Evolutionary conservation across 1,140 invertebrate genomes (phyloP).

Genomic region (Asobara japonica): DNA sequence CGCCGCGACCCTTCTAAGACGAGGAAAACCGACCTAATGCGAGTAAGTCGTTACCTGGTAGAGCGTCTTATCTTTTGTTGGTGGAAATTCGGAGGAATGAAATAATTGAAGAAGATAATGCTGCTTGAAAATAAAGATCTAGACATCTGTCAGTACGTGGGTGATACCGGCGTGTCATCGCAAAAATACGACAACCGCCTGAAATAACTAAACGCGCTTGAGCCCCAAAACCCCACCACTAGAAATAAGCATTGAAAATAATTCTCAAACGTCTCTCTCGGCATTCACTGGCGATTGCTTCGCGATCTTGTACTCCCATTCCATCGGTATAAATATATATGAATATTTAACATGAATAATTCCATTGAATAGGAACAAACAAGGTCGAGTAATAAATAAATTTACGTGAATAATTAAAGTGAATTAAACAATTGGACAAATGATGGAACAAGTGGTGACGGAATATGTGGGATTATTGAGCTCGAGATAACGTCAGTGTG

Average conservation of each 20-base stretch:
- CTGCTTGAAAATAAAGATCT: not conserved
- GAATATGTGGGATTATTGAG: not conserved
- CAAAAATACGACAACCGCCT: constrained; percentile 25
- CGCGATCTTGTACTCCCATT: not conserved
- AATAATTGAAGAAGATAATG: not conserved
- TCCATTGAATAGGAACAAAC: not conserved
- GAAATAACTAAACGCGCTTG: constrained; percentile 23
- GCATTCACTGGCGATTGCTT: not conserved
- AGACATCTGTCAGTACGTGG: constrained; percentile 15
- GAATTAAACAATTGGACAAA: not conserved
- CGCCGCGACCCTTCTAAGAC: too few species aligned
- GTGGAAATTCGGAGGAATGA: not conserved
- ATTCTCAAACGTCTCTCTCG: constrained; percentile 13
- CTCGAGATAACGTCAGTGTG: not conserved
- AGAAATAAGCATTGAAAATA: constrained; percentile 11
- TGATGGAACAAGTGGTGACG: not conserved
- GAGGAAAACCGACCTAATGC: too few species aligned
- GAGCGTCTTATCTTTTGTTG: too few species aligned
- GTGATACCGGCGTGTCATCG: constrained; percentile 22
- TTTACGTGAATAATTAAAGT: not conserved
- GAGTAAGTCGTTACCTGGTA: too few species aligned
- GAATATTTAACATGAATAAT: too few species aligned
- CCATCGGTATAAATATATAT: too few species aligned
- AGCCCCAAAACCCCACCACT: not conserved
- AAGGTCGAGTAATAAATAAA: not conserved